phyloP scores from a whole-genome alignment of 2,113 vertebrate genomes.

The Tricholaema leucomelas region DNA sequence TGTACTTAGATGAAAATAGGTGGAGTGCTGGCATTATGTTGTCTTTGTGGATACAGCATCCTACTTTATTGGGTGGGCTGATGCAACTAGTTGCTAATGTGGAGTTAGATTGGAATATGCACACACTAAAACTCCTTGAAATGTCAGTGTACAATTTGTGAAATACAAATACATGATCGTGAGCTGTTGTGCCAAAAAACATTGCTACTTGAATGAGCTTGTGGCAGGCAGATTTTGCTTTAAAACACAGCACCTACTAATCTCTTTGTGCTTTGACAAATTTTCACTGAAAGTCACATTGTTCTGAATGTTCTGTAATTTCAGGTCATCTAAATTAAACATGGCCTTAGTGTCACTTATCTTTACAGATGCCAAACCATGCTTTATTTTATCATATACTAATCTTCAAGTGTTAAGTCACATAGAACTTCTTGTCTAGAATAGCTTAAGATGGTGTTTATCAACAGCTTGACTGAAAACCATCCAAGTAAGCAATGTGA shows the following conservation, averaged over 20 bases:
- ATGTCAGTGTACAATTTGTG: background rate
- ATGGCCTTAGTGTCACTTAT: background rate
- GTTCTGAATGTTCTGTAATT: background rate
- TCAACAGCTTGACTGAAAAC: background rate
- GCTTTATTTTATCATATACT: background rate
- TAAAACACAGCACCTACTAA: background rate
- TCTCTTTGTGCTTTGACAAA: background rate
- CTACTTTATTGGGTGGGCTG: background rate
- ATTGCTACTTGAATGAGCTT: background rate
- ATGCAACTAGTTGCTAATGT: background rate
- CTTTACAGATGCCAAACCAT: background rate
- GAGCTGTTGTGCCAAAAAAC: background rate
- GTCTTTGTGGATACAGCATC: background rate
- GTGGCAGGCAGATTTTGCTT: background rate
- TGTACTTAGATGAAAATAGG: background rate
- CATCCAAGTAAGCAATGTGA: background rate
- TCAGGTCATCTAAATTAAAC: background rate
- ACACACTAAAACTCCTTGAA: background rate
- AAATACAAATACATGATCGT: background rate
- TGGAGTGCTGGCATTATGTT: background rate
- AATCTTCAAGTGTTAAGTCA: background rate
- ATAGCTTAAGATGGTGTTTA: background rate
- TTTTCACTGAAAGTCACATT: background rate
- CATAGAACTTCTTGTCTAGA: background rate
- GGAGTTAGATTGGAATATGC: background rate